Conservation (phyloP, 2,888 invertebrate genomes). For the Pemphredon lugubris region DNA sequence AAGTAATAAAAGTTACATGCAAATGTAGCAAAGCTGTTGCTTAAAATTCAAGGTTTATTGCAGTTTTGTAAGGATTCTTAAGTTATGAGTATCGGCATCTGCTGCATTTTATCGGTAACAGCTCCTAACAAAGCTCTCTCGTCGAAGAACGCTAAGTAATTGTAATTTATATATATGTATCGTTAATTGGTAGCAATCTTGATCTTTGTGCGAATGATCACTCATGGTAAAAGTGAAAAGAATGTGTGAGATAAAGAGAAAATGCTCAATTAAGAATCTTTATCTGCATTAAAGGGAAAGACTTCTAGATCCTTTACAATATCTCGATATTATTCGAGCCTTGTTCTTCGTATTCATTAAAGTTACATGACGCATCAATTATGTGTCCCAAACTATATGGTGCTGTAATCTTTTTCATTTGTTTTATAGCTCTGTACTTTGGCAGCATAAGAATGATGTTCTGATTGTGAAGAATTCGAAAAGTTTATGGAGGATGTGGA, state of each 20-base stretch:
- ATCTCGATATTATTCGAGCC: conserved; percentile 51
- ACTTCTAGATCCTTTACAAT: conserved; percentile 35
- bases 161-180: conserved; percentile 29
- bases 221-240: conserved; percentile 1
- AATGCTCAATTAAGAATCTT: conserved; percentile 52
- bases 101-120: conserved; percentile 47
- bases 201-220: conserved; percentile 36
- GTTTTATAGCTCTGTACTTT: conserved; percentile 44
- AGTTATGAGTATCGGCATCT: conserved; percentile 25
- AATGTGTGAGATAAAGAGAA: conserved; percentile 20
- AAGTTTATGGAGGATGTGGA: conserved; percentile 35
- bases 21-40: neutral
- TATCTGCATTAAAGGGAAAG: conserved; percentile 23
- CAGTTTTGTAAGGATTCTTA: conserved; percentile 1
- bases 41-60: neutral
- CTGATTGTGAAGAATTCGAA: conserved; percentile 10
- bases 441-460: conserved; percentile 24
- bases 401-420: conserved; percentile 62
- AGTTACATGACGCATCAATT: conserved; percentile 28
- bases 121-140: conserved; percentile 25
- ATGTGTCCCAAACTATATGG: conserved; percentile 48
- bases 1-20: neutral
- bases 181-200: conserved; percentile 41
- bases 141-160: conserved; percentile 29
- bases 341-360: conserved; percentile 55